A percentile compares a stretch with the other conserved stretches of the same genome.
Evolutionary conservation across 2,113 vertebrate species (phyloP).

Genomic region (Limnothrissa miodon): DNA sequence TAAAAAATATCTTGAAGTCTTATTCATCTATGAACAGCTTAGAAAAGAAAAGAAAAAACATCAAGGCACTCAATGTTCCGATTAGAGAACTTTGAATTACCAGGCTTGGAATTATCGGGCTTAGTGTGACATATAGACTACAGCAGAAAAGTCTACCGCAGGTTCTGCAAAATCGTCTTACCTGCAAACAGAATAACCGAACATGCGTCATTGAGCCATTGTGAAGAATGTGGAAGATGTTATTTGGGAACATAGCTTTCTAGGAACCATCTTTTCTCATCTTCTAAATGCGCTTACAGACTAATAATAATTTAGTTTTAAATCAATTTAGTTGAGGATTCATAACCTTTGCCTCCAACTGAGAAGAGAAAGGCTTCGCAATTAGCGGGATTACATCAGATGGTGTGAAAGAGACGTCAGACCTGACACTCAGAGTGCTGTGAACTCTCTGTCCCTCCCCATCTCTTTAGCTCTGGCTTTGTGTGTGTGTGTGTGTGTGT

Average conservation of each 20-base stretch:
- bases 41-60: no score
- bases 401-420: background rate
- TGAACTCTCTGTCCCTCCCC: background rate
- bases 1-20: background rate
- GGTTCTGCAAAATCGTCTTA: no score
- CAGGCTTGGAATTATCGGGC: no score
- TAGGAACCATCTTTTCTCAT: background rate
- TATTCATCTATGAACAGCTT: no score
- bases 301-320: background rate
- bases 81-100: no score
- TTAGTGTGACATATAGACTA: no score
- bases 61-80: no score
- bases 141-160: no score
- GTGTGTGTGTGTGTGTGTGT: background rate
- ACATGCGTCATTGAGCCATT: no score
- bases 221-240: no score
- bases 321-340: background rate
- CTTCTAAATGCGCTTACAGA: background rate
- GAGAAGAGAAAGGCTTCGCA: background rate
- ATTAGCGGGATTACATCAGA: conserved; percentile 5
- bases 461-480: no score
- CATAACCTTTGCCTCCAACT: background rate
- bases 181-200: no score
- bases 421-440: background rate
- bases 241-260: background rate